Evolutionary conservation across 2,888 invertebrate genomes (phyloP).

Genomic region (Himalopsyche japonica): DNA sequence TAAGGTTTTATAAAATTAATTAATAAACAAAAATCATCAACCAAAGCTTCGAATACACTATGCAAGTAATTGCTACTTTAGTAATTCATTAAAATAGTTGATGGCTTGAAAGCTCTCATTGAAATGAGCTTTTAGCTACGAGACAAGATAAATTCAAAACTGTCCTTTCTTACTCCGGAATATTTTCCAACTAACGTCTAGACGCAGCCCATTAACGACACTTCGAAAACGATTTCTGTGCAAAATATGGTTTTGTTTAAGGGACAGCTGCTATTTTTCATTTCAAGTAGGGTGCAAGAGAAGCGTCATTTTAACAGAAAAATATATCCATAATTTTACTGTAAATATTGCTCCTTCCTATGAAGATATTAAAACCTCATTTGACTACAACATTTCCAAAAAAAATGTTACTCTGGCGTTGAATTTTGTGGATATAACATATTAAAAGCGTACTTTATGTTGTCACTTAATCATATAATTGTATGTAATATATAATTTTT

Average conservation of each 20-base stretch:
- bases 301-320: not conserved
- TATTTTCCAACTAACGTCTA: conserved; percentile 27
- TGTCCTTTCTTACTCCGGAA: not conserved
- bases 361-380: too few relatives aligned
- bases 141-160: not conserved
- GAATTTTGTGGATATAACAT: too few relatives aligned
- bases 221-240: conserved; percentile 20
- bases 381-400: too few relatives aligned
- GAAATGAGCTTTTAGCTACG: not conserved
- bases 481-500: too few relatives aligned
- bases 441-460: too few relatives aligned
- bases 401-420: too few relatives aligned
- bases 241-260: conserved; percentile 25
- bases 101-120: not conserved
- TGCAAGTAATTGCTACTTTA: not conserved
- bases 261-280: conserved; percentile 1
- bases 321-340: not conserved
- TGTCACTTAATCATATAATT: too few relatives aligned
- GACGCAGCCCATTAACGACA: conserved; percentile 30
- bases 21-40: too few relatives aligned
- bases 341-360: too few relatives aligned
- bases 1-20: too few relatives aligned
- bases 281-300: not conserved
- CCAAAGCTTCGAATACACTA: not conserved
- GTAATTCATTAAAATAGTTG: not conserved